phyloP scores from a whole-genome alignment of 2,113 vertebrate genomes.

The Paratilapia polleni region DNA sequence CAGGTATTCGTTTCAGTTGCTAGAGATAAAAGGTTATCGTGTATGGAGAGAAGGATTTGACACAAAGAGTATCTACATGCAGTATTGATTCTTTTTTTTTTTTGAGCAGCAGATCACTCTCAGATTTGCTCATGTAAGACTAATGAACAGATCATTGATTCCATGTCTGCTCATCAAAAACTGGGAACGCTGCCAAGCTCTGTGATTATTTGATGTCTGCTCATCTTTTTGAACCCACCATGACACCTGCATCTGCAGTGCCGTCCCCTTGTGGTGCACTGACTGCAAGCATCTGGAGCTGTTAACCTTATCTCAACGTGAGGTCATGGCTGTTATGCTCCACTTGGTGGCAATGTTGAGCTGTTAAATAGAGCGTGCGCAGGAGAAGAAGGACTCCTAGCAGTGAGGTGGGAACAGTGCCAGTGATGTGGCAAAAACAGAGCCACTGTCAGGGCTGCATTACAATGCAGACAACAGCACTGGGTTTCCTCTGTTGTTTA shows the following conservation, averaged over 20 bases:
- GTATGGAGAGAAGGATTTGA: constrained; percentile 33
- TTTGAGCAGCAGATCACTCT: constrained; percentile 45
- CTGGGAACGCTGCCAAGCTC: constrained; percentile 30
- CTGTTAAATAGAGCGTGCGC: not conserved
- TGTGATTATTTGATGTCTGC: constrained; percentile 22
- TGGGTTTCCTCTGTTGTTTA: constrained; percentile 9
- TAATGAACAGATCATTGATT: constrained; percentile 69
- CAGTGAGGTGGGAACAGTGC: constrained; percentile 15
- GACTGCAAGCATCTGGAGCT: constrained; percentile 59
- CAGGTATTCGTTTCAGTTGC: constrained; percentile 20
- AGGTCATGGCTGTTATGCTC: not conserved
- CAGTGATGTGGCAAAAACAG: constrained; percentile 49
- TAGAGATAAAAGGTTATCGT: constrained; percentile 33
- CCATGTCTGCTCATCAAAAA: constrained; percentile 59
- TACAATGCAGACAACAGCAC: constrained; percentile 62
- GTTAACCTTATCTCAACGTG: constrained; percentile 13
- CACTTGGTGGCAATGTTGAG: constrained; percentile 71
- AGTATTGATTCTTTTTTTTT: constrained; percentile 46
- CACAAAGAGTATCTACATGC: constrained; percentile 46
- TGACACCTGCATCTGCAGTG: constrained; percentile 40
- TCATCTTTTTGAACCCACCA: constrained; percentile 24
- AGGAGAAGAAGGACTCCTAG: not conserved
- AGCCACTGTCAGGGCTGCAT: constrained; percentile 47
- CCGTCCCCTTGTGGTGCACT: constrained; percentile 31
- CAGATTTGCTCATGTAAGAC: constrained; percentile 54